phyloP scores from a whole-genome alignment of 2,888 invertebrate genomes.

The Catocala fraxini region DNA sequence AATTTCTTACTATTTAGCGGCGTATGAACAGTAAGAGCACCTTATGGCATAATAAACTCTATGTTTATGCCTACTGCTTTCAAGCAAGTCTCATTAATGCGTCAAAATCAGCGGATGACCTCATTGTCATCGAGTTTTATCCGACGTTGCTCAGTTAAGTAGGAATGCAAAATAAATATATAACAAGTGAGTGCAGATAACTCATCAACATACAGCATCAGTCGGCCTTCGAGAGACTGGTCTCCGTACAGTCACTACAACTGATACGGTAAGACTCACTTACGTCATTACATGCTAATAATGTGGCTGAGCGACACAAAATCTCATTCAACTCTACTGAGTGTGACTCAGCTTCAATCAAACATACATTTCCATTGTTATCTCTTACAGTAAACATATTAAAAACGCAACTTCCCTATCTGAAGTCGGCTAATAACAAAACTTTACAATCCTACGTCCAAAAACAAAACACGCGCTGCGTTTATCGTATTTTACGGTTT shows the following conservation, averaged over 20 bases:
- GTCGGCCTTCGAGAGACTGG: constrained; percentile 57
- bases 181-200: constrained; percentile 31
- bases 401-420: not conserved
- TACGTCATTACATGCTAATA: constrained; percentile 55
- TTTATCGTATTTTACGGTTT: constrained; percentile 31
- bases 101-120: no score
- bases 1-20: no score
- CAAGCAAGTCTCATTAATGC: no score
- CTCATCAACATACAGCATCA: constrained; percentile 35
- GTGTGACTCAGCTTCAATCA: constrained; percentile 34
- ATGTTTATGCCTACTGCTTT: no score
- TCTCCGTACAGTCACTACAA: constrained; percentile 55
- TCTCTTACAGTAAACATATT: not conserved
- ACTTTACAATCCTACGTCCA: constrained; percentile 14
- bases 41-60: no score
- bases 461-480: constrained; percentile 1
- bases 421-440: not conserved
- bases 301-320: constrained; percentile 41
- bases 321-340: constrained; percentile 49
- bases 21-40: no score
- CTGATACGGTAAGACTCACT: constrained; percentile 49
- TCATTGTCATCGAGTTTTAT: not conserved
- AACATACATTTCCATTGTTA: constrained; percentile 13
- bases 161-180: constrained; percentile 23
- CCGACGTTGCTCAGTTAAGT: not conserved